These are phyloP conservation scores for Saguinus imperator DNA, from an alignment of 2,113 vertebrate genomes.

Conservation along the genomic window DNA sequence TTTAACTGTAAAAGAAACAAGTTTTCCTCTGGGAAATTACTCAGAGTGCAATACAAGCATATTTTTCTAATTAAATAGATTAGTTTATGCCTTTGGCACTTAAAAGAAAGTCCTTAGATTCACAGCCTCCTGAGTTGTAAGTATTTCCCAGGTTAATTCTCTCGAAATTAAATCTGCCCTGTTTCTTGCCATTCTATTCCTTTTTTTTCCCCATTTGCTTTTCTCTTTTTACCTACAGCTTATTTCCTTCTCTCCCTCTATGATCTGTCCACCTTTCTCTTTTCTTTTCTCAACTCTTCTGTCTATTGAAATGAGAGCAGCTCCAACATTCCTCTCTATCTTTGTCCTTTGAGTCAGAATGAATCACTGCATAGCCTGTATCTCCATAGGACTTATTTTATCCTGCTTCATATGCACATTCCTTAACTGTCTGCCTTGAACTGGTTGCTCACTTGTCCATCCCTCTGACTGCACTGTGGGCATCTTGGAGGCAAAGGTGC, in stretches of 20 bases:
- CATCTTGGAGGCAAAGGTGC: background rate
- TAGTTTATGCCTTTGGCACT: constrained; percentile 69
- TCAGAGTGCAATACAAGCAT: constrained; percentile 70
- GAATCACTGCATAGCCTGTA: fast-evolving
- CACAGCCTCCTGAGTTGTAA: constrained; percentile 50
- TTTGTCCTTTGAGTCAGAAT: background rate
- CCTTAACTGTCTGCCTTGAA: background rate
- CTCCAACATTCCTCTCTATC: background rate
- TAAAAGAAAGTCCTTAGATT: constrained; percentile 68
- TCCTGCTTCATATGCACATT: background rate
- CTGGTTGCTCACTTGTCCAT: background rate
- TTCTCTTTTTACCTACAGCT: constrained; percentile 6
- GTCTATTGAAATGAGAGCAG: background rate
- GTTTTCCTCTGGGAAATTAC: constrained; percentile 76
- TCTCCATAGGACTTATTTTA: background rate
- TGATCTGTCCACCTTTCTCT: background rate
- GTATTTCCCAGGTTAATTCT: constrained; percentile 69
- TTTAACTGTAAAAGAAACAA: constrained; percentile 72
- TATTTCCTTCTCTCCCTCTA: background rate
- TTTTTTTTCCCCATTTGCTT: background rate
- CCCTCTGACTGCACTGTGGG: background rate
- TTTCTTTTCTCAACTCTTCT: background rate
- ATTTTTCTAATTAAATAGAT: constrained; percentile 76
- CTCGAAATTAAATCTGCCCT: constrained; percentile 60
- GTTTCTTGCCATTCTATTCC: constrained; percentile 56